Evolutionary conservation across 2,113 vertebrate genomes (phyloP), one percentile per base, ranked within the genome.

Genomic region (Prinia subflava): DNA sequence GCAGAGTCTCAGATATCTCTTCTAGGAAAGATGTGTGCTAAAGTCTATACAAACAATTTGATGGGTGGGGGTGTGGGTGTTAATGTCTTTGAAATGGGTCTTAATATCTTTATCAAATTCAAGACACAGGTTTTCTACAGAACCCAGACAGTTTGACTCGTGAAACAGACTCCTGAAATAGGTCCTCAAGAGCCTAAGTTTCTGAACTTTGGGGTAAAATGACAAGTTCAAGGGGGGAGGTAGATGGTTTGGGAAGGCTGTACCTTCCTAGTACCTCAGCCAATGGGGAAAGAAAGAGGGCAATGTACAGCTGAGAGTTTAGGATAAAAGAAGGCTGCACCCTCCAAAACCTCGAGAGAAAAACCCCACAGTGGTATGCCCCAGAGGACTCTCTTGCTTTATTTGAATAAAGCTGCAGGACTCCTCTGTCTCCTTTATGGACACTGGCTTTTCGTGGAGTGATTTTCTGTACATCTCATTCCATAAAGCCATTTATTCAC

Each of bases 261-360:
- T 39, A 15, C n/a, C 5, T 56, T 39, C 49, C n/a, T 28, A 11
- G 49, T 55, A 39, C 12, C 7, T 33, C 41, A 55, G 18, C 11
- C 15, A 47, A 1, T 23, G 23, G 18, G 22, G 23, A 64, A 39
- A 64, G n/a, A n/a, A 55, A 64, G n/a, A 22, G 28, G 15, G 9
- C 7, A 55, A 9, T 0, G 0, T 73, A 28, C 0, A 0, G 7
- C 23, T 1, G 1, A 11, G 10, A 64, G 9, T 56, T 47, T 39
- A n/a, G 41, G n/a, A 28, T 39, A 28, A 64, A 64, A 11, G 22
- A 10, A 47, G 31, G 12, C 9, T 64, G 15, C 2, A 1, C 4
- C 18, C 18, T 64, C 9, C 1, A 1, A 55, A 39, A 74, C 14
- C 23, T 28, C 0, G 1, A 64, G 20, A 39, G n/a, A 64, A 39